Base-by-base conservation (phyloP, 2,113 vertebrate genomes). In the Macheiramphus alcinus region DNA sequence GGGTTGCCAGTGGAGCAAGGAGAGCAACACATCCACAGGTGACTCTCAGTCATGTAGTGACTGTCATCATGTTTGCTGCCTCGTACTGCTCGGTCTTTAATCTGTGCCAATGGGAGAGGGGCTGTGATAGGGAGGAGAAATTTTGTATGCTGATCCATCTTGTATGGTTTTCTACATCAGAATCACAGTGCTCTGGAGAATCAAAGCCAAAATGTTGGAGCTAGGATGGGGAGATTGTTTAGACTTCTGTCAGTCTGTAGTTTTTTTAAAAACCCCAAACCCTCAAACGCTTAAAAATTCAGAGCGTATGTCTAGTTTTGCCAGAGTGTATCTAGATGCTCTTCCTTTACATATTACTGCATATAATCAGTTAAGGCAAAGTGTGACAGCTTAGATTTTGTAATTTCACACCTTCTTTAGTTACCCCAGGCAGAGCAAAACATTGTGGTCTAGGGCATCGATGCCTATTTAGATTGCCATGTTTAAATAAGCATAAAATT, bases 401-500 rank as follows among this genome's bases (percentile, higher is more conserved):
- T 87, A 43, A 93, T 95, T 95, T 95, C 91, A 93, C 73, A 93
- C 82, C 38, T 90, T 48, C 87, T 93, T 86, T 61, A 66, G 56
- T 67, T 88, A 89, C 62, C 36, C 13, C 38, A 72, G 61, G 72
- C 73, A 74, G 38, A 82, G 56, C 50, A 38, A 66, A 88, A 90
- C 75, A 42, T 47, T 94, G 76, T 76, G 38, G 70, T 82, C 38
- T 74, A 55, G 50, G 45, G 66, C 71, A 85, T 74, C 74, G 56
- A 42, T 75, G 84, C 90, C 84, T 80, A 42, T 90, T 90, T 80
- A 68, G 68, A 82, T 61, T 68, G 53, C n/a, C 53, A 65, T 31
- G 62, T 89, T 92, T 92, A 80, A 93, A 74, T 80, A 82, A 86
- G 86, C 80, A 87, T 85, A 80, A 78, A 90, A 95, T 80, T 74